A percentile compares a stretch with the other conserved stretches of the same genome.
Evolutionary conservation across 1,140 invertebrate genomes (phyloP).

Genomic region (Thaumatotibia leucotreta): DNA sequence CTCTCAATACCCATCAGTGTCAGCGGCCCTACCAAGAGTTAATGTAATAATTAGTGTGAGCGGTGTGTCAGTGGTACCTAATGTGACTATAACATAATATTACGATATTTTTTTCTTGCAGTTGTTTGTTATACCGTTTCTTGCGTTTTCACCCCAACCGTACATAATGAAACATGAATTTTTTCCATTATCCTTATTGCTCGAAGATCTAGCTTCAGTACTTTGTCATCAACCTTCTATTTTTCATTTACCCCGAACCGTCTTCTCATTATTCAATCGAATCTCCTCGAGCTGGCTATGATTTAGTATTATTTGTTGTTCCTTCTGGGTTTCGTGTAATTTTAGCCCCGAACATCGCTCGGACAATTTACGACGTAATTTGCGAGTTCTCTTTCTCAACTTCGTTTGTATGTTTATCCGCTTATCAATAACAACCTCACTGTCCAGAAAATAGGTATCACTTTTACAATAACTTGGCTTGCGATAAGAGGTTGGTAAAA

Average conservation of each 20-base stretch:
- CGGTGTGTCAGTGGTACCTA: too few species aligned
- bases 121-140: too few species aligned
- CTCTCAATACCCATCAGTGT: too few species aligned
- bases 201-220: too few species aligned
- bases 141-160: too few species aligned
- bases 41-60: too few species aligned
- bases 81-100: too few species aligned
- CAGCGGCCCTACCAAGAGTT: too few species aligned
- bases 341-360: background rate
- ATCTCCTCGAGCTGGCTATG: background rate
- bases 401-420: background rate
- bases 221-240: background rate
- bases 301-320: conserved; percentile 6
- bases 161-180: too few species aligned
- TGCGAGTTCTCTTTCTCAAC: background rate
- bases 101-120: too few species aligned
- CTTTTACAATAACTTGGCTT: background rate
- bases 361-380: conserved; percentile 13
- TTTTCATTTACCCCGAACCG: background rate
- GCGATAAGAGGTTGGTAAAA: background rate
- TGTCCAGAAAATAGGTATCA: background rate
- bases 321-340: conserved; percentile 7
- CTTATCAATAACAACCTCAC: background rate
- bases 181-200: too few species aligned
- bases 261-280: background rate